A percentile compares a stretch with the other conserved stretches of the same genome.
phyloP scores from a whole-genome alignment of 2,113 vertebrate genomes.

The Cyprinodon brontotheroides region DNA sequence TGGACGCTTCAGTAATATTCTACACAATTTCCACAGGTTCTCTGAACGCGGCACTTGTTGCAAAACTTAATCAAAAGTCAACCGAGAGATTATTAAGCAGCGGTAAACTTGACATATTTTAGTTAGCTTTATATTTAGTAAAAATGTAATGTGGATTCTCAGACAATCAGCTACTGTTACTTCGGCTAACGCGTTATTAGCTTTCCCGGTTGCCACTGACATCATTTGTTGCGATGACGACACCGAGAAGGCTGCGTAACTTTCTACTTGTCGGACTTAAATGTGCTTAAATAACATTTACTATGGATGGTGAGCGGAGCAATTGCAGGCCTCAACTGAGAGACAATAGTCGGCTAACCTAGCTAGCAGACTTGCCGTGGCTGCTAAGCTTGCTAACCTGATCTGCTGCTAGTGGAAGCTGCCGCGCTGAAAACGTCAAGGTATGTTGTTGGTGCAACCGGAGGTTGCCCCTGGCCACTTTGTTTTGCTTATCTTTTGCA shows the following conservation, averaged over 20 bases:
- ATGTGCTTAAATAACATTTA: slow-evolving; percentile 1
- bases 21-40: slow-evolving; percentile 6
- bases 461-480: slow-evolving; percentile 22
- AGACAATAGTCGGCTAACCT: slow-evolving; percentile 71
- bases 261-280: slow-evolving; percentile 22
- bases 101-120: slow-evolving; percentile 49
- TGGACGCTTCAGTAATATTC: slow-evolving; percentile 35
- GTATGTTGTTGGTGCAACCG: slow-evolving; percentile 46
- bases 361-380: slow-evolving; percentile 39
- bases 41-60: neutral
- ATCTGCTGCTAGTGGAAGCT: slow-evolving; percentile 37
- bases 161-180: slow-evolving; percentile 42
- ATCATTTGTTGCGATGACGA: slow-evolving; percentile 36
- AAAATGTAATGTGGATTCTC: slow-evolving; percentile 49
- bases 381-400: slow-evolving; percentile 56
- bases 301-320: slow-evolving; percentile 64
- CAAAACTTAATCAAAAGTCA: slow-evolving; percentile 6
- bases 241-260: slow-evolving; percentile 36
- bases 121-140: slow-evolving; percentile 41
- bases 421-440: slow-evolving; percentile 45
- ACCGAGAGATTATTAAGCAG: slow-evolving; percentile 10
- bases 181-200: slow-evolving; percentile 52
- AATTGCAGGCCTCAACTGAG: slow-evolving; percentile 70
- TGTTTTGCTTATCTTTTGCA: slow-evolving; percentile 39
- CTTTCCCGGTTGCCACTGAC: slow-evolving; percentile 38